Conservation (phyloP, 2,888 invertebrate species). For the Pristionchus japonicus region DNA sequence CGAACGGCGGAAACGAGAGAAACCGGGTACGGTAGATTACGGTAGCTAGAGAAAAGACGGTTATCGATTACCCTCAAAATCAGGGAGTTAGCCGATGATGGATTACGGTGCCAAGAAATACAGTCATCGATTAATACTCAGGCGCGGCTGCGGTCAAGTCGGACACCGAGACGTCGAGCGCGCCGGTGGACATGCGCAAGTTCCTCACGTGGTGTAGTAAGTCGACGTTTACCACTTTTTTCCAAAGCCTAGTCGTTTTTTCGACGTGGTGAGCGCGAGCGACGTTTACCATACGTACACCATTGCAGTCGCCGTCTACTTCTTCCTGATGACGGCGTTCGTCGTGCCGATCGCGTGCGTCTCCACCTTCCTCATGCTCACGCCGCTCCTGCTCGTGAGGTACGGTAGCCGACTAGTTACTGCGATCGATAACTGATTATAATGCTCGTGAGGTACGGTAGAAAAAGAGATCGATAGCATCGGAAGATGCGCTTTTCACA, state of each 20-base stretch:
- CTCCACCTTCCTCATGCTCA: slow-evolving; percentile 60
- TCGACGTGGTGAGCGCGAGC: not conserved
- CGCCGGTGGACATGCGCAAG: slow-evolving; percentile 61
- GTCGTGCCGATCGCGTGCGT: slow-evolving; percentile 70
- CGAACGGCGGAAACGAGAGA: not conserved
- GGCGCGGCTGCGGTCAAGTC: not conserved
- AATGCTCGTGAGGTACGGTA: not conserved
- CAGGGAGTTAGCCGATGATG: not conserved
- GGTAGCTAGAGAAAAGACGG: not conserved
- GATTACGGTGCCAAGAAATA: not conserved
- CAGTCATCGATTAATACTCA: not conserved
- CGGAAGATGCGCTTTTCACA: no score
- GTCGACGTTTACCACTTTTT: slow-evolving; percentile 29
- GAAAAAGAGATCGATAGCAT: no score
- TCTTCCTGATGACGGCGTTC: slow-evolving; percentile 69
- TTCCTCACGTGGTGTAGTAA: slow-evolving; percentile 59
- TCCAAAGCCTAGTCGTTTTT: not conserved
- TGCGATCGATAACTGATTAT: not conserved
- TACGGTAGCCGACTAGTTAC: slow-evolving; percentile 36
- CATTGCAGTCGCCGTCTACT: slow-evolving; percentile 65
- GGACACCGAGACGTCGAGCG: slow-evolving; percentile 24
- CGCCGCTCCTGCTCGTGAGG: slow-evolving; percentile 67
- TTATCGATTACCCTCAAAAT: not conserved
- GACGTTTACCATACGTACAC: not conserved
- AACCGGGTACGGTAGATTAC: slow-evolving; percentile 27